Evolutionary conservation across 2,113 vertebrate genomes (phyloP).

Genomic region (Pseudorasbora parva): DNA sequence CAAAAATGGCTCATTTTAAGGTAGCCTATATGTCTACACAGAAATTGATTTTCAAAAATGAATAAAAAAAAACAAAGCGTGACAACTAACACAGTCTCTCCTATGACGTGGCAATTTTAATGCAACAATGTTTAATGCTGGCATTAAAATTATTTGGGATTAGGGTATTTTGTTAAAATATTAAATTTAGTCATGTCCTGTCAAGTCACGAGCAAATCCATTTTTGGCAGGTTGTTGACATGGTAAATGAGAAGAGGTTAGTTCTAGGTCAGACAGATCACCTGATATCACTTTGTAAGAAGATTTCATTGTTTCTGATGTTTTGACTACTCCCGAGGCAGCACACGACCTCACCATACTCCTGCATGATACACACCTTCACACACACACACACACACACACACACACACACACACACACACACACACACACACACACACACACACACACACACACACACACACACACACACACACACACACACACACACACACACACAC

Average conservation of each 20-base stretch:
- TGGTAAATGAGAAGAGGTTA: neutral
- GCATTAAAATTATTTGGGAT: neutral
- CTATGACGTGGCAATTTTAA: neutral
- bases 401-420: neutral
- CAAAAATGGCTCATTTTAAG: too few relatives aligned
- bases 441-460: too few relatives aligned
- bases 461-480: neutral
- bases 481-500: too few relatives aligned
- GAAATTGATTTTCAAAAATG: too few relatives aligned
- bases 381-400: constrained; percentile 25
- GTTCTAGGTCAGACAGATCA: neutral
- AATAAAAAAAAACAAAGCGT: too few relatives aligned
- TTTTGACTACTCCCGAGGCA: constrained; percentile 55
- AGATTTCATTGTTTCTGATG: constrained; percentile 47
- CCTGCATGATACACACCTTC: constrained; percentile 45
- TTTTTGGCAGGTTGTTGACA: neutral
- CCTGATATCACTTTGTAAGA: constrained; percentile 51
- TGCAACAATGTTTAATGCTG: neutral
- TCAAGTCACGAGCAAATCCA: neutral
- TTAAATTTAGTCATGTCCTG: neutral
- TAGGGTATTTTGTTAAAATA: neutral
- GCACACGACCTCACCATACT: constrained; percentile 55
- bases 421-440: neutral
- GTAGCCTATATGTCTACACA: too few relatives aligned
- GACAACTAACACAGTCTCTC: too few relatives aligned